Base-by-base conservation (phyloP, 2,888 invertebrate species). In the Reticulitermes lucifugus region DNA sequence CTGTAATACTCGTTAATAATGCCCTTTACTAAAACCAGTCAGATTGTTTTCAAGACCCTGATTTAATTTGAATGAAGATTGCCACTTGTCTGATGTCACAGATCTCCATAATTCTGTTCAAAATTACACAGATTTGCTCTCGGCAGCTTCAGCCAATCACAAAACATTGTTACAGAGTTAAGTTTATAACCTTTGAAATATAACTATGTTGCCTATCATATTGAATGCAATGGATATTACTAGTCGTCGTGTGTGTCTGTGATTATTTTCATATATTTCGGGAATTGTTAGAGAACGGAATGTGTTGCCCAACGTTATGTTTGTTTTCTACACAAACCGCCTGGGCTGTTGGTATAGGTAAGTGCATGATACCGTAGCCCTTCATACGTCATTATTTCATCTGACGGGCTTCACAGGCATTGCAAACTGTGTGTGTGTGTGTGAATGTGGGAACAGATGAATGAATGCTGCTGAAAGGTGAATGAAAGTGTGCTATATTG, bases 261-360 rank as follows among this genome's bases (percentile, higher is more conserved):
- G 77, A 46, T 77, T 77, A 51, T 77, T 77, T 77, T 77, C 77
- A 77, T 77, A 77, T 77, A 3, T 41, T n/a, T 77, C 77, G 77
- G n/a, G 77, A 77, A 77, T n/a, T 77, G 46, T 75, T 75, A 75
- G 75, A 35, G 75, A 75, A 75, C 12, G 71, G 71, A 35, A 71
- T 35, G 35, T 71, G 75, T 77, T 77, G 77, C 46, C 77, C 77
- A 77, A 46, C 77, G 51, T 77, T 77, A 46, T 46, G 77, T 77
- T 77, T 77, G 77, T 77, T 77, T 73, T 29, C 73, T 21, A 73
- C 73, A 77, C 77, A 43, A 77, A 46, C 43, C 70, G 22, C 81
- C 70, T 81, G 46, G 46, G 81, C 81, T 81, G 65, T 43, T 81
- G 41, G 65, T 81, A 18, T 81, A 65, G 81, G 81, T 70, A 81